Evolutionary conservation across 2,888 invertebrate genomes (phyloP).

Genomic region (Artemia sp.): DNA sequence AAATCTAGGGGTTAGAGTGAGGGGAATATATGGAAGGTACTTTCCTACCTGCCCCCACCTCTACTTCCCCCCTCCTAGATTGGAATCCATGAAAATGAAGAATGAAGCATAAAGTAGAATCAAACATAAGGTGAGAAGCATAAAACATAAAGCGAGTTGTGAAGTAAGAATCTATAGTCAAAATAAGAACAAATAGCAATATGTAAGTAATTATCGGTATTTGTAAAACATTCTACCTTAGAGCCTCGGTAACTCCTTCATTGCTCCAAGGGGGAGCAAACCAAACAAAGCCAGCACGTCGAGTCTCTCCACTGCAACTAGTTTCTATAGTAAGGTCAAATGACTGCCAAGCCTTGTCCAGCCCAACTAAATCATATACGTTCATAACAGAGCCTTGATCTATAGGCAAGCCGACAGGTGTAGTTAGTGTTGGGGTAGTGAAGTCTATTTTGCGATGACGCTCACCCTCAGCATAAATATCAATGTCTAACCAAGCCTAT

Average conservation of each 20-base stretch:
- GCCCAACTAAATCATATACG: background rate
- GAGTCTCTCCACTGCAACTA: background rate
- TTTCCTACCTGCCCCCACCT: too few relatives aligned
- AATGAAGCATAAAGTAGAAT: too few relatives aligned
- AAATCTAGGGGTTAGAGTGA: too few relatives aligned
- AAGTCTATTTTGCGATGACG: background rate
- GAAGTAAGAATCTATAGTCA: too few relatives aligned
- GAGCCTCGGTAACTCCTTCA: background rate
- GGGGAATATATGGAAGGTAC: too few relatives aligned
- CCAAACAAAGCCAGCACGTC: background rate
- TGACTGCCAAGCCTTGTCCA: background rate
- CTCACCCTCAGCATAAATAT: background rate
- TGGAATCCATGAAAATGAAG: too few relatives aligned
- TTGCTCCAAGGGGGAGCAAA: constrained; percentile 6
- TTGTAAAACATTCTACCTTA: background rate
- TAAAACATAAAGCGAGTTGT: too few relatives aligned
- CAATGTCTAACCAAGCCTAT: constrained; percentile 1
- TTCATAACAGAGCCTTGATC: background rate
- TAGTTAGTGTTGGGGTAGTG: background rate
- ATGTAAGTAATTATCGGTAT: too few relatives aligned
- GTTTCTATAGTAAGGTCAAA: background rate
- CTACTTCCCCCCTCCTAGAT: too few relatives aligned
- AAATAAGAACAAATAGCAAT: too few relatives aligned
- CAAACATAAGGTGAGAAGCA: too few relatives aligned
- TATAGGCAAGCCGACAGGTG: background rate